Evolutionary conservation across 92 coral and sea anemone species (phyloP).

Genomic region (Palythoa heliodiscus): DNA sequence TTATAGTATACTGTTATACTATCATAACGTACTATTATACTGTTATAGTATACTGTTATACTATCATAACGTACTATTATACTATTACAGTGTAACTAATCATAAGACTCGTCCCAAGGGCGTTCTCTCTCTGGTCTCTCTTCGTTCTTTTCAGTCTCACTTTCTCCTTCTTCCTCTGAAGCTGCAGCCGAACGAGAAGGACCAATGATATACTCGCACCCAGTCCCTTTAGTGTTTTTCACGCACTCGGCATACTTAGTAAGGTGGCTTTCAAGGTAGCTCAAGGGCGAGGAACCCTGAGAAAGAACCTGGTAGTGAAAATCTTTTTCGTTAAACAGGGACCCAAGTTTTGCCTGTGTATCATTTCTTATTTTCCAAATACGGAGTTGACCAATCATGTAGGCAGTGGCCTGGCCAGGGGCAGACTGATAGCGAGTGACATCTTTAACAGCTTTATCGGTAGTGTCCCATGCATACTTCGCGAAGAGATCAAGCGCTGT

Average conservation of each 20-base stretch:
- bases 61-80: too few relatives aligned
- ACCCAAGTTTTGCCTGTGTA: constrained; percentile 65
- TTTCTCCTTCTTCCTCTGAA: background rate
- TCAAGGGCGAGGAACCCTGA: constrained; percentile 89
- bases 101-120: constrained; percentile 41
- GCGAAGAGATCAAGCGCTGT: constrained; percentile 84
- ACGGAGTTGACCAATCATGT: constrained; percentile 95
- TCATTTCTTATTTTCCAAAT: constrained; percentile 90
- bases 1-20: too few relatives aligned
- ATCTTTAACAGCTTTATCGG: constrained; percentile 97
- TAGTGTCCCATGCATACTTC: constrained; percentile 90
- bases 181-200: constrained; percentile 13
- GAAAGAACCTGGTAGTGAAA: constrained; percentile 95
- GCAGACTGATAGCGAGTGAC: constrained; percentile 93
- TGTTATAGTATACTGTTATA: too few relatives aligned
- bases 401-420: constrained; percentile 99
- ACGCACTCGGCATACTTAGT: constrained; percentile 77
- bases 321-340: constrained; percentile 76
- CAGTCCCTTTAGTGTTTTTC: constrained; percentile 50
- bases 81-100: background rate
- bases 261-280: constrained; percentile 79
- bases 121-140: constrained; percentile 16
- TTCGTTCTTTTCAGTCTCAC: background rate
- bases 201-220: constrained; percentile 64
- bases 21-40: too few relatives aligned